phyloP scores from a whole-genome alignment of 1,140 invertebrate species.

The Zaprionus ornatus region DNA sequence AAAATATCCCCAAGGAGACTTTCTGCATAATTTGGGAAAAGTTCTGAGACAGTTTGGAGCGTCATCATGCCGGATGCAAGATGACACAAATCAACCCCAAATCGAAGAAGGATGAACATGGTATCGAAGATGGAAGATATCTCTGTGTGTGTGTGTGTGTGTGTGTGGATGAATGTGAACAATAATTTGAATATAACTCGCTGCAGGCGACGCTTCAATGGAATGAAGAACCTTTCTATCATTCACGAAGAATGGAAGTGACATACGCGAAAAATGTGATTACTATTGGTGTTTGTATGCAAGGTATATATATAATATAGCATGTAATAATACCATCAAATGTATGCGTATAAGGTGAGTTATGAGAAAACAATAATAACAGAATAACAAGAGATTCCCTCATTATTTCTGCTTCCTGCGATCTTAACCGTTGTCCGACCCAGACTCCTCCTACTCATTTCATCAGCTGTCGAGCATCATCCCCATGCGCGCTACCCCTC shows the following conservation, averaged over 20 bases:
- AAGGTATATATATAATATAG: too few species aligned
- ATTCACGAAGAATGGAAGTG: neutral
- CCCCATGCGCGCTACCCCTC: neutral
- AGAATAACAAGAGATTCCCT: slow-evolving; percentile 33
- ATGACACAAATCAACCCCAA: slow-evolving; percentile 61
- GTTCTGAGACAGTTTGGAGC: slow-evolving; percentile 49
- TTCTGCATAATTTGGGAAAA: slow-evolving; percentile 75
- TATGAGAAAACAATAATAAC: slow-evolving; percentile 12
- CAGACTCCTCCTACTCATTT: slow-evolving; percentile 5
- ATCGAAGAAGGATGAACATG: slow-evolving; percentile 41
- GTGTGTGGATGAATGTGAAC: slow-evolving; percentile 17
- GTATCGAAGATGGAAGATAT: neutral
- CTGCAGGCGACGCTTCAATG: slow-evolving; percentile 19
- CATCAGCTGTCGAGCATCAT: slow-evolving; percentile 16
- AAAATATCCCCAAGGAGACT: slow-evolving; percentile 77
- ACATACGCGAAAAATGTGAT: neutral
- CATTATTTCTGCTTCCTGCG: slow-evolving; percentile 31
- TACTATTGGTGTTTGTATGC: neutral
- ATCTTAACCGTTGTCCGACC: slow-evolving; percentile 21
- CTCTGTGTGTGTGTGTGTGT: too few species aligned
- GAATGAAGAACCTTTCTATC: neutral
- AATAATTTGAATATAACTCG: slow-evolving; percentile 68
- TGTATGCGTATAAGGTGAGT: neutral
- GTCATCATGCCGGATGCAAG: slow-evolving; percentile 32
- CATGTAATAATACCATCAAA: neutral